phyloP scores from a whole-genome alignment of 2,113 vertebrate species.

The Ptilonorhynchus violaceus region DNA sequence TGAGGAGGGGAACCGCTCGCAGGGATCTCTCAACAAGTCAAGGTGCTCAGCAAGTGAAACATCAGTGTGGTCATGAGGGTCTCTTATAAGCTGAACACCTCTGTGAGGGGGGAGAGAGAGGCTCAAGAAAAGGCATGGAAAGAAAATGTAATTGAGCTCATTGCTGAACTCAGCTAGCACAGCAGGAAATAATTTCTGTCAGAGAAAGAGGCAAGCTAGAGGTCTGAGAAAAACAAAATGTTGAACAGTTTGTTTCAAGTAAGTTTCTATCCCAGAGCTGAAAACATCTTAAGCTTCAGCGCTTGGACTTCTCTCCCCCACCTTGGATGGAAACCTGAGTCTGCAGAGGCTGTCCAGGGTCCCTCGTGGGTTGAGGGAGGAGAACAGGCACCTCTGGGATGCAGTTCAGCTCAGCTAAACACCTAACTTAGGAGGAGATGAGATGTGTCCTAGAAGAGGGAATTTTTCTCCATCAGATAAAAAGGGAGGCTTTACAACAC shows the following conservation, averaged over 20 bases:
- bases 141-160: background rate
- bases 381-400: background rate
- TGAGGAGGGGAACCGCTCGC: accelerated
- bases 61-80: background rate
- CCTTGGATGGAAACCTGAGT: background rate
- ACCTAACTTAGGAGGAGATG: background rate
- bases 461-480: background rate
- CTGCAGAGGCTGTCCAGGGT: background rate
- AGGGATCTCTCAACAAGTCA: background rate
- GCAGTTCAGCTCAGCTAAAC: background rate
- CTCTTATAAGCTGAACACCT: background rate
- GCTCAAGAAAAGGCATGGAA: background rate
- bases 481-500: background rate
- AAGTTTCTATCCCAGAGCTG: background rate
- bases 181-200: background rate
- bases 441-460: background rate
- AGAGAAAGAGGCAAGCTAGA: background rate
- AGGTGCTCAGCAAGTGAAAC: background rate
- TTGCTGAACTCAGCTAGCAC: background rate
- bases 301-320: background rate
- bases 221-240: background rate
- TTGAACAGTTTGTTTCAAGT: background rate
- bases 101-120: background rate
- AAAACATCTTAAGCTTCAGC: background rate
- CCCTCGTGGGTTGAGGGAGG: accelerated